Conservation (phyloP, 2,797 vertebrate genomes). For the Acridotheres tristis region DNA sequence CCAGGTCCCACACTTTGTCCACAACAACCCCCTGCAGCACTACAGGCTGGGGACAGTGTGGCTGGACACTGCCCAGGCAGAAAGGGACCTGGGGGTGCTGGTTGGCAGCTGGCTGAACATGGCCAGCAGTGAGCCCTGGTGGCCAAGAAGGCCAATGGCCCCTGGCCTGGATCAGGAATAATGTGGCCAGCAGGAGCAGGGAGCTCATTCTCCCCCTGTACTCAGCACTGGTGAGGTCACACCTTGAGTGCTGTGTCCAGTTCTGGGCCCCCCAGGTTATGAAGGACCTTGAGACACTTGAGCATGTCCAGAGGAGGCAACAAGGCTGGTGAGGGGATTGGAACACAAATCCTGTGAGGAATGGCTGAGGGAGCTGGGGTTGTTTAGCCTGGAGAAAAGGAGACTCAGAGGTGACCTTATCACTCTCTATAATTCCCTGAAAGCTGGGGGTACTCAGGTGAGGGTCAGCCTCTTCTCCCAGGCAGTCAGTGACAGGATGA, state of each 20-base stretch:
- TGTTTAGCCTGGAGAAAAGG: not conserved
- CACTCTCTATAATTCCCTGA: not conserved
- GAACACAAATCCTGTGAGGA: no score
- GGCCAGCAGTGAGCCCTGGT: not conserved
- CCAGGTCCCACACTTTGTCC: not conserved
- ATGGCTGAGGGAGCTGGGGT: rapidly evolving
- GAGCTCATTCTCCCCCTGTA: no score
- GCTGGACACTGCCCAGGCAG: not conserved
- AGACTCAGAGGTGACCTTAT: rapidly evolving
- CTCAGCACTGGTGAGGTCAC: rapidly evolving
- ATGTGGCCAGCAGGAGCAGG: not conserved
- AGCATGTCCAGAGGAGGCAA: rapidly evolving
- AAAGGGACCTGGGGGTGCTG: not conserved
- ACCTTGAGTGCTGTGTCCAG: not conserved
- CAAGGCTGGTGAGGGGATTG: not conserved
- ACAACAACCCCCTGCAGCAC: not conserved
- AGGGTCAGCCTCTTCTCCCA: not conserved
- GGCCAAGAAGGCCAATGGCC: not conserved
- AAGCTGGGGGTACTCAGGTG: not conserved
- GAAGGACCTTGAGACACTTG: rapidly evolving
- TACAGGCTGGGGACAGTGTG: not conserved
- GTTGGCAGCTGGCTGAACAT: rapidly evolving
- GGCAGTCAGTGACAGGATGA: not conserved
- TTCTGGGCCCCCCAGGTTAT: not conserved
- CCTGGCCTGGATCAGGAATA: not conserved